Conservation (phyloP, 1,140 invertebrate genomes). For the Gryllus bimaculatus region DNA sequence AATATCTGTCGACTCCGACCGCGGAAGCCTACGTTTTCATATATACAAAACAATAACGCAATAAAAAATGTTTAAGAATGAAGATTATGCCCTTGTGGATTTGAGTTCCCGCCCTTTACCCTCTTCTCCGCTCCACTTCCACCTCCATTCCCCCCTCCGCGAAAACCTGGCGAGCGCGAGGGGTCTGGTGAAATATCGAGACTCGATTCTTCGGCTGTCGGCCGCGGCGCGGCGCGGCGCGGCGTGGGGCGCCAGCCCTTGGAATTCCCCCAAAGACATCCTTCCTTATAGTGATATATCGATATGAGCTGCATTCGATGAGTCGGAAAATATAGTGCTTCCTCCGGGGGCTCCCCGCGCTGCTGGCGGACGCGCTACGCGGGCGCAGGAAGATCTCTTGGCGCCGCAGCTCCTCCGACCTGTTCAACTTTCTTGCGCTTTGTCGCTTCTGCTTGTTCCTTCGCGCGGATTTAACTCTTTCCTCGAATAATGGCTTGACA, state of each 20-base stretch:
- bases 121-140: not conserved
- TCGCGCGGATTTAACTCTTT: no score
- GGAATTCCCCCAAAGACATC: slow-evolving; percentile 3
- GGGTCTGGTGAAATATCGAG: not conserved
- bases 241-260: not conserved
- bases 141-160: not conserved
- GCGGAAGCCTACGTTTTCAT: no score
- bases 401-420: not conserved
- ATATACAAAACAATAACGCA: no score
- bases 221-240: no score
- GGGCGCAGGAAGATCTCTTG: not conserved
- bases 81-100: no score
- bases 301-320: slow-evolving; percentile 3
- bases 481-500: no score
- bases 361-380: no score
- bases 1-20: no score
- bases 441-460: no score
- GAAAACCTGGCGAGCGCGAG: not conserved
- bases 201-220: not conserved
- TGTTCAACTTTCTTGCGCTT: no score
- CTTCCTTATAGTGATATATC: slow-evolving; percentile 1
- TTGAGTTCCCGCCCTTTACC: not conserved
- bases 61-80: no score
- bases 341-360: no score
- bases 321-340: slow-evolving; percentile 4